These are phyloP conservation scores for Eutolmus rufibarbis DNA, from an alignment of 2,888 invertebrate genomes.

Conservation along the genomic window DNA sequence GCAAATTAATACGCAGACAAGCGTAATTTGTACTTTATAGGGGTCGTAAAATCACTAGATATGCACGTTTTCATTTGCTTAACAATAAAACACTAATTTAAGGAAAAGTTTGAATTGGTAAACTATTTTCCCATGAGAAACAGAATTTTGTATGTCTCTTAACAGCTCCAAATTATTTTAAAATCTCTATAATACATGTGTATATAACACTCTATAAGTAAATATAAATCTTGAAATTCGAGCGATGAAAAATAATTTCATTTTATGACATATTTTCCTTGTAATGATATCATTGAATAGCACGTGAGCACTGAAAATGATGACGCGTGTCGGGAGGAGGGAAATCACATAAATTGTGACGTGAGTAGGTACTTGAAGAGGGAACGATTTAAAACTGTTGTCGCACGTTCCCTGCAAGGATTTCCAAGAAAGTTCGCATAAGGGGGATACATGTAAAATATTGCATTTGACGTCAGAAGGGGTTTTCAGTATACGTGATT, in stretches of 20 bases:
- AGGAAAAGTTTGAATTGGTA: no score
- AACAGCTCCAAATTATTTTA: no score
- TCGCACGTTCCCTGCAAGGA: background rate
- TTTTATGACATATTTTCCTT: background rate
- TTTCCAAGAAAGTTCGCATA: background rate
- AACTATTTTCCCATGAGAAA: no score
- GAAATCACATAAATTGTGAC: background rate
- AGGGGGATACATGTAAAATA: background rate
- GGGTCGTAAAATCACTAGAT: no score
- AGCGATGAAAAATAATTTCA: background rate
- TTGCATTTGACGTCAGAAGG: background rate
- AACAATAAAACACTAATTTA: no score
- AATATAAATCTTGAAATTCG: background rate
- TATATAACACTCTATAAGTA: no score
- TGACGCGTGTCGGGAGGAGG: background rate
- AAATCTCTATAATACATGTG: no score
- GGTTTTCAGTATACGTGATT: background rate
- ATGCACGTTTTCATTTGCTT: no score
- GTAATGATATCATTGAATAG: background rate
- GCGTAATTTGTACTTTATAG: no score
- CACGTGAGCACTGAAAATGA: background rate
- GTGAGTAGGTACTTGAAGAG: background rate
- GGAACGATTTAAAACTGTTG: background rate
- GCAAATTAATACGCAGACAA: no score
- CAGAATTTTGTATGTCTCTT: no score